These are phyloP conservation scores for Macroramphosus scolopax DNA, from an alignment of 2,797 vertebrate species.

Conservation along the genomic window DNA sequence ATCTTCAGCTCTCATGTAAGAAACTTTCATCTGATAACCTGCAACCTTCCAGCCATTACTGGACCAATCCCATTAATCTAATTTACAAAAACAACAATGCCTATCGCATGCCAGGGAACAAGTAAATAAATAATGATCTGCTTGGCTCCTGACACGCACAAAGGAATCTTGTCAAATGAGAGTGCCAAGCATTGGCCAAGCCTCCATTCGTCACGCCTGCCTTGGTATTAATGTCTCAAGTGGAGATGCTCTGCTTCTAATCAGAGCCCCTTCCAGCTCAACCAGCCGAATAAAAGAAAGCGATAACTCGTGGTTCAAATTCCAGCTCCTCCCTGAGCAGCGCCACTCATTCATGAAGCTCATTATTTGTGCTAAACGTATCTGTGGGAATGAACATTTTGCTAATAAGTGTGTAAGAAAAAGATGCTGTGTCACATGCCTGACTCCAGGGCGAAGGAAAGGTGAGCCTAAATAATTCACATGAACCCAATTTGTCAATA, in stretches of 20 bases:
- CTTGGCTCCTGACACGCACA: slow-evolving; percentile 55
- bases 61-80: slow-evolving; percentile 39
- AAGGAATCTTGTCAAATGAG: slow-evolving; percentile 40
- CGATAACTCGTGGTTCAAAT: slow-evolving; percentile 4
- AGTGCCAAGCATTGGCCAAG: slow-evolving; percentile 23
- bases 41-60: slow-evolving; percentile 19
- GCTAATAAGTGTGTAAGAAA: not conserved
- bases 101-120: slow-evolving; percentile 29
- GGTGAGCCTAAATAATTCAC: slow-evolving; percentile 42
- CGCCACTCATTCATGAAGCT: slow-evolving; percentile 3
- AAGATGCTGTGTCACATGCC: not conserved
- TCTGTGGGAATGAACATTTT: not conserved
- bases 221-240: slow-evolving; percentile 39
- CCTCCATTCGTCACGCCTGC: slow-evolving; percentile 34
- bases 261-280: slow-evolving; percentile 28
- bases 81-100: slow-evolving; percentile 50
- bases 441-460: slow-evolving; percentile 4
- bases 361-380: not conserved
- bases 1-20: too few species aligned
- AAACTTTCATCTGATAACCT: slow-evolving; percentile 17
- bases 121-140: slow-evolving; percentile 63
- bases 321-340: slow-evolving; percentile 13
- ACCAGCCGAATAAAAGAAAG: slow-evolving; percentile 28
- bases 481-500: slow-evolving; percentile 48
- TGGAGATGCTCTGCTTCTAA: slow-evolving; percentile 24